Evolutionary conservation across 2,888 invertebrate species (phyloP), one percentile per base, ranked within the genome.

Genomic region (Hofmannophila pseudospretella): DNA sequence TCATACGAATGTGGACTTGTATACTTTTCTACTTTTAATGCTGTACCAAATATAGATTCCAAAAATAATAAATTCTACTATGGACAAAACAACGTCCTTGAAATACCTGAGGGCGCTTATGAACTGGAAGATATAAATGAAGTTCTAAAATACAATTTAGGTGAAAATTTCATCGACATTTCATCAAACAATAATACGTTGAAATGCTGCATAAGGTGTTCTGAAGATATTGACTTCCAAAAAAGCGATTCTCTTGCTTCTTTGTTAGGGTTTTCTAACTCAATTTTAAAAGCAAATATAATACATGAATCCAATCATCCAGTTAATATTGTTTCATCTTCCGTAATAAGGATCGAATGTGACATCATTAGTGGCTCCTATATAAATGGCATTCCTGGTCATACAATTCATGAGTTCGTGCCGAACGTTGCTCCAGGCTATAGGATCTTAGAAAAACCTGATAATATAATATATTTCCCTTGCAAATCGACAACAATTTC

Each of bases 51-150:
- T 9, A 34, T 39, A 3, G 16, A 12, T 27, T 5, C n/a, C 1
- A 12, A 9, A 4, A 42, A 42, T 14, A 42, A 40, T 28, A 16
- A 32, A 32, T 33, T 43, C 30, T 9, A 11, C 4, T 40, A 35
- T 20, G 36, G 40, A 7, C 22, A 36, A 13, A 25, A 35, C n/a
- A 12, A 36, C 7, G 11, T 19, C 7, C 3, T 39, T 20, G n/a
- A 36, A 22, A 28, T 43, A 20, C 40, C 40, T 38, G n/a, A 7
- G 19, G 40, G 43, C 3, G 28, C 34, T 7, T 43, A 43, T 12
- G 36, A 40, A 61, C 65, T 58, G 12, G 33, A 7, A 7, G 19
- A 19, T 5, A 25, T 9, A 26, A 32, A 38, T 34, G 26, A n/a
- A 38, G 7, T 9, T 30, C 3, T 40, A 4, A 30, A 33, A 9